Evolutionary conservation across 2,888 invertebrate genomes (phyloP), one percentile per base, ranked within the genome.

Genomic region (Sinohyriopsis cumingii): DNA sequence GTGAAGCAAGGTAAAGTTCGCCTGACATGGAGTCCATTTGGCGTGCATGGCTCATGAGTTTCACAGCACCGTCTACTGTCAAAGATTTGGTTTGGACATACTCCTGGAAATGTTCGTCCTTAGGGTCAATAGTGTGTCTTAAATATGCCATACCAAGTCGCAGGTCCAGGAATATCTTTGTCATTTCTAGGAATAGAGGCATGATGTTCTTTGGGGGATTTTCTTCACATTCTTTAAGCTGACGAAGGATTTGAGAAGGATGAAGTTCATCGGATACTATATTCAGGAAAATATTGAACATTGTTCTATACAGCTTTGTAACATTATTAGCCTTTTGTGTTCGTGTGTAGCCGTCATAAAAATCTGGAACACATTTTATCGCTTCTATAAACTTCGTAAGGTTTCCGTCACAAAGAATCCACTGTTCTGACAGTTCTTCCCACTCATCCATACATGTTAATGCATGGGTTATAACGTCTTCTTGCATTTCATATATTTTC

Each of bases 241-340:
- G 24, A 12, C 20, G 15, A 9, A 59, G 9, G 19, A 69, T 7
- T 1, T 19, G 20, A 20, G n/a, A 56, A 3, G 61, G 22, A 12
- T 33, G 12, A 24, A 56, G 45, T 20, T 24, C 22, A 18, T 45
- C 55, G 1, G 22, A 25, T 24, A 57, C 57, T 18, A 62, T 54
- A 7, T 65, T 59, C 19, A 33, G 25, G 45, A 33, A 62, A 12
- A 65, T 56, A 56, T 65, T 65, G 33, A 45, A 69, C n/a, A 53
- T 28, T 4, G 55, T 45, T 33, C 45, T 25, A 45, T 55, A 61
- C 45, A 28, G 5, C 19, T 33, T 33, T 18, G 6, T 61, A 6
- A 24, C 33, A 15, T 66, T 55, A 12, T 56, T 57, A n/a, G 25
- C 62, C 22, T 70, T 70, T 53, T 54, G 24, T 15, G 20, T 20